Evolutionary conservation across 2,797 vertebrate species (phyloP), one percentile per base, ranked within the genome.

Genomic region (Microctenopoma stevenorrisi): DNA sequence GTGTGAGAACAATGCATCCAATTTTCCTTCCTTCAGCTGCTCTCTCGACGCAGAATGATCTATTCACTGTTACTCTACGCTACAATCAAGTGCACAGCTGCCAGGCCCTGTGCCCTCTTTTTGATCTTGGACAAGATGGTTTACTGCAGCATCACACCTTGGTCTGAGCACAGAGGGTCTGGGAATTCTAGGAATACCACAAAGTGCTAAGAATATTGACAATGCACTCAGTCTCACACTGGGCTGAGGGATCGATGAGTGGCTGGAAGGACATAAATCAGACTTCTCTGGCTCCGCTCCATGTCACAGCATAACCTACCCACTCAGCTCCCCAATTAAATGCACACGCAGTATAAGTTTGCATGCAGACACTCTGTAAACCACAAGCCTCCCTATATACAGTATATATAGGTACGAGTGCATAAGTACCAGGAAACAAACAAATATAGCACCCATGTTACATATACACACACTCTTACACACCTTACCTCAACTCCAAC

Each of bases 201-300:
- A 91, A 90, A 92, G 89, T 89, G 89, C 88, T 89, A 87, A 88
- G 80, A 87, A 87, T 92, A 93, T 92, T 91, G 91, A 93, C 88
- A 86, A 89, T 84, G 83, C 87, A 89, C 88, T 92, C 89, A 91
- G 89, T 88, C 92, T 91, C 90, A 86, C 86, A 80, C 86, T 61
- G 10, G 81, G 87, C 75, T 38, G 13, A 63, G 68, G 77, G 79
- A 92, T 91, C 90, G 71, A 92, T 92, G 87, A 78, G 78, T 58
- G 62, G 83, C 86, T 83, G 73, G 85, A 89, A 84, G 83, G 89
- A 84, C 89, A 91, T 93, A 91, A 93, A 92, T 92, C 88, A 92
- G 86, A 80, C 84, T 81, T 71, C 84, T 79, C 84, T 75, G 77
- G 88, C 88, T 86, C 82, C 82, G 79, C 60, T 83, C 76, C 74